Conservation (phyloP, 2,888 invertebrate species). For the Cheilosia soror region DNA sequence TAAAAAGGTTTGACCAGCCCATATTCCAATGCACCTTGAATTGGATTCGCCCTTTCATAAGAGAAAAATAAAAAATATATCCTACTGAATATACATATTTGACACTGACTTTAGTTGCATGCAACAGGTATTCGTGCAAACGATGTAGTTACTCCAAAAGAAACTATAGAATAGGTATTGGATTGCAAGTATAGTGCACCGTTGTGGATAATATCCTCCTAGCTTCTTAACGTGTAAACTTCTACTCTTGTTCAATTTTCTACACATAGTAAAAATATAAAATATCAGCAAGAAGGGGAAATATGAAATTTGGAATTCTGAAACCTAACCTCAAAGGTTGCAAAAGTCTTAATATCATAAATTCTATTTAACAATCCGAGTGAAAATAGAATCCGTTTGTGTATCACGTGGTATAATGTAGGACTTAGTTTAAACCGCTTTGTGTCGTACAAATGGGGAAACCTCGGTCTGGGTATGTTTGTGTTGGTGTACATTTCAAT, state of each 20-base stretch:
- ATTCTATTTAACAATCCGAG: slow-evolving; percentile 13
- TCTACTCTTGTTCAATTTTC: background rate
- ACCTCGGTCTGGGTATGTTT: slow-evolving; percentile 2
- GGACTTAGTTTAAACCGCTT: slow-evolving; percentile 8
- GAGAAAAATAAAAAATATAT: background rate
- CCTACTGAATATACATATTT: background rate
- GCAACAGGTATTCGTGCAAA: slow-evolving; percentile 28
- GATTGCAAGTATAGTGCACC: slow-evolving; percentile 50
- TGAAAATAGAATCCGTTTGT: slow-evolving; percentile 5
- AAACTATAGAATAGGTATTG: slow-evolving; percentile 21
- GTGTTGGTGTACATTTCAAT: slow-evolving; percentile 35
- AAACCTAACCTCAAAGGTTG: slow-evolving; percentile 9
- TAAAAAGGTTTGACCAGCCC: too few species aligned
- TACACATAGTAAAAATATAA: background rate
- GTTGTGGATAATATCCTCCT: background rate
- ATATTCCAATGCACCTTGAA: too few species aligned
- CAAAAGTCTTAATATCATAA: slow-evolving; percentile 3
- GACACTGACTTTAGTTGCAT: slow-evolving; percentile 1
- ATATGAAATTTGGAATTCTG: background rate
- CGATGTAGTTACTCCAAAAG: background rate
- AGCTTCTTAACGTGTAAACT: background rate
- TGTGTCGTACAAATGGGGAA: background rate
- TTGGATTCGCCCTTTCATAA: too few species aligned
- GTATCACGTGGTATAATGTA: slow-evolving; percentile 1
- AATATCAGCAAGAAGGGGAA: background rate